Evolutionary conservation across 2,113 vertebrate genomes (phyloP), one percentile per base, ranked within the genome.

Genomic region (Notothenia rossii): DNA sequence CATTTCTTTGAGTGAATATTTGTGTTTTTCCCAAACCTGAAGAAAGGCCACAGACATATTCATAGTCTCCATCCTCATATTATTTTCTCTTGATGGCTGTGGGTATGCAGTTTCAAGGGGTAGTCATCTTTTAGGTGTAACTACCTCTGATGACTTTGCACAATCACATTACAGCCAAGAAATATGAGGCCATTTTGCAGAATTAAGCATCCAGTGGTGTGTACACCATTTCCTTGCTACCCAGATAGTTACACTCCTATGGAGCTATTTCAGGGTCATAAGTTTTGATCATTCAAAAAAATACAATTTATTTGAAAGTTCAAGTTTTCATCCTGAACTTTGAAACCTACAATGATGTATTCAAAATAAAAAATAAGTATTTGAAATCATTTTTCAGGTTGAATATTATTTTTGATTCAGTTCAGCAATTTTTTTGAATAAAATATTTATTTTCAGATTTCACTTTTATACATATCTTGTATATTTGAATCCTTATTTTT

Each of bases 141-240:
- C 61, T 69, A 85, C 81, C 14, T 74, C 67, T 77, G 64, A 86
- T 73, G 72, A 87, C 65, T 53, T 18, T 48, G n/a, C 73, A 76
- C 72, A 88, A 83, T 81, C 58, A 64, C 71, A 85, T 90, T 80
- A 86, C 46, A 79, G 51, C 53, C 13, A 15, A 76, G 64, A 62
- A 86, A 75, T 83, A 85, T 86, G 83, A 88, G 75, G 81, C 65
- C 70, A 79, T 84, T 86, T 75, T 49, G 61, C 54, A 77, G 63
- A 84, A 75, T 86, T 79, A 87, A 82, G 77, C 60, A 60, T 64
- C 53, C 64, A 53, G 43, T 77, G 63, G 75, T 81, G 71, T 69
- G 79, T 79, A 85, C 77, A 72, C 33, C 51, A 84, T 83, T 79
- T 86, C 72, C 71, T 75, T 25, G 75, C 60, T 77, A 68, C 67